phyloP scores from a whole-genome alignment of 2,797 vertebrate species.

The Pagetopsis macropterus region DNA sequence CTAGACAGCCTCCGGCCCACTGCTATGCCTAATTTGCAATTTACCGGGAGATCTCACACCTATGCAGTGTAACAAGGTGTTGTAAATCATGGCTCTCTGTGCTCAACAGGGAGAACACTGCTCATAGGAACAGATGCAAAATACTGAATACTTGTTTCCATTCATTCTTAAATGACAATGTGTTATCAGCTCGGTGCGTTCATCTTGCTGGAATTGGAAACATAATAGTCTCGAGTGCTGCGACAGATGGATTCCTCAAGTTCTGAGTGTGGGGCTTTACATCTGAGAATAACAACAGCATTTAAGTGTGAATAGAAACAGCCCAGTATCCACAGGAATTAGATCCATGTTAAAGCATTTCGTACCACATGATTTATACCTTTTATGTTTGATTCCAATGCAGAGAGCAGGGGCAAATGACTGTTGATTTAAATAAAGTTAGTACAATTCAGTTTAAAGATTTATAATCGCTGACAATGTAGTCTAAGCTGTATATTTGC shows the following conservation, averaged over 20 bases:
- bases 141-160: slow-evolving; percentile 34
- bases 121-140: slow-evolving; percentile 39
- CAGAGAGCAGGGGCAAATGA: background rate
- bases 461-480: too few relatives aligned
- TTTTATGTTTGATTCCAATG: background rate
- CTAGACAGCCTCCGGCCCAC: slow-evolving; percentile 29
- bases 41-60: slow-evolving; percentile 62
- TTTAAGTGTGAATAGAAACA: slow-evolving; percentile 10
- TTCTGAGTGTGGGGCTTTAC: background rate
- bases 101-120: slow-evolving; percentile 38
- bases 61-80: slow-evolving; percentile 62
- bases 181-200: slow-evolving; percentile 10
- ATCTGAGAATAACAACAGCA: slow-evolving; percentile 22
- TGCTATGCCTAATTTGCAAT: slow-evolving; percentile 63
- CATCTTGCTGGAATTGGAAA: slow-evolving; percentile 33
- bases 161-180: slow-evolving; percentile 40
- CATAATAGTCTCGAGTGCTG: background rate
- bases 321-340: background rate
- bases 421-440: background rate
- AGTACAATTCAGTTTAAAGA: background rate
- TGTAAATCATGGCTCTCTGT: slow-evolving; percentile 51
- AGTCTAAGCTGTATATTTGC: background rate
- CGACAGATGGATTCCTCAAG: slow-evolving; percentile 6
- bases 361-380: background rate
- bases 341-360: background rate